Evolutionary conservation across 1,140 invertebrate genomes (phyloP), one percentile per base, ranked within the genome.

Genomic region (Sarcophaga bullata): DNA sequence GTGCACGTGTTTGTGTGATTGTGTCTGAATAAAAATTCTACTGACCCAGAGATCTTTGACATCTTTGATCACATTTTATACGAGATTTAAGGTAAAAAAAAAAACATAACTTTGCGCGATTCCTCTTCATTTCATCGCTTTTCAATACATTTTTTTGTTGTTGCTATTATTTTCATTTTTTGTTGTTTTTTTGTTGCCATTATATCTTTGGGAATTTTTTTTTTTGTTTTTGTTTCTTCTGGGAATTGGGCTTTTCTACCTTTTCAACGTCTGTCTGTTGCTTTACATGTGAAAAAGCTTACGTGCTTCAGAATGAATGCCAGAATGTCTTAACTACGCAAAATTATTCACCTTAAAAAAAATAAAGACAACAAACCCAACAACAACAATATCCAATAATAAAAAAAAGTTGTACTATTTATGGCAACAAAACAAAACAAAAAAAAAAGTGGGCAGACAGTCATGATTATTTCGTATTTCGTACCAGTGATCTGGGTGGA

Each of bases 1-100:
- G 15, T 54, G 15, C 5, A 5, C 1, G 10, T 54, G 52, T 54
- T 1, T 10, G 15, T 25, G 62, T 72, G 19, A 25, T 3, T 78
- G 47, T 78, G 73, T 76, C 48, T 78, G 75, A 78, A 78, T 48
- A 78, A 52, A 78, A 78, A 78, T 78, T 78, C 75, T 78, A 78
- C 75, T 78, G 75, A 78, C 75, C 75, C 75, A 78, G 75, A 78
- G 75, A 78, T 78, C 75, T 78, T 78, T 78, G 75, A 78, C 75
- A 78, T 78, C 75, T 78, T 50, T 50, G 75, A 78, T 78, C 75
- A 78, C 25, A 50, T 76, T 58, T 58, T 58, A 58, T 58, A 58
- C 54, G 54, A 58, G 54, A 58, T n/a, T 58, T 7, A 58, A 58
- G 15, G 54, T 58, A 58, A 58, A 58, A 58, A n/a, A n/a, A n/a